phyloP scores from a whole-genome alignment of 2,797 vertebrate species.

The Vireo griseus region DNA sequence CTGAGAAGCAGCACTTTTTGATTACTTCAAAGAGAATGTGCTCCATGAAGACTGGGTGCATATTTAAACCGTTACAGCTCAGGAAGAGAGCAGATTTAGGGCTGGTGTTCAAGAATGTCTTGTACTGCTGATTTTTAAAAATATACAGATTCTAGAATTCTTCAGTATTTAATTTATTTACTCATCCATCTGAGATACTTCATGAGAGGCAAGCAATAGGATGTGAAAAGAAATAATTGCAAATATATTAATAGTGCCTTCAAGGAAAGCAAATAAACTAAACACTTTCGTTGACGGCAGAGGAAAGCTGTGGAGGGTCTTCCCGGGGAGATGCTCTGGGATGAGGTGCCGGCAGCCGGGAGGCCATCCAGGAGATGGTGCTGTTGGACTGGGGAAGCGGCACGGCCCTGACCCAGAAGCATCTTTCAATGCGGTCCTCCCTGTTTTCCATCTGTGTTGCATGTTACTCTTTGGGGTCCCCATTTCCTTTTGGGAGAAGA shows the following conservation, averaged over 20 bases:
- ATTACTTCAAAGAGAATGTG: not conserved
- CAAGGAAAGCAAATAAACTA: not conserved
- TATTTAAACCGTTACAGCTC: not conserved
- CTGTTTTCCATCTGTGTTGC: constrained; percentile 11
- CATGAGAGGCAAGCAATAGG: not conserved
- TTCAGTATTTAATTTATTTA: not conserved
- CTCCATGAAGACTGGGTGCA: not conserved
- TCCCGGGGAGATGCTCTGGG: not conserved
- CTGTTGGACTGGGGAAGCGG: constrained; percentile 23
- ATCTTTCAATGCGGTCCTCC: constrained; percentile 29
- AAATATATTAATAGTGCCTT: not conserved
- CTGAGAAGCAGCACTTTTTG: not conserved
- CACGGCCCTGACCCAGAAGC: constrained; percentile 25
- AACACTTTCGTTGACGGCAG: not conserved
- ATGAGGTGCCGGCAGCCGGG: not conserved
- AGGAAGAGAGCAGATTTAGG: not conserved
- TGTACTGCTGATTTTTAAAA: not conserved
- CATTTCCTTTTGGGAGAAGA: not conserved
- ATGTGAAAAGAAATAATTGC: not conserved
- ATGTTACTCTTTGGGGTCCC: not conserved
- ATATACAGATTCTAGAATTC: not conserved
- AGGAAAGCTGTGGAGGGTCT: not conserved
- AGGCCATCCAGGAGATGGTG: constrained; percentile 58
- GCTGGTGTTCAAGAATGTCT: not conserved
- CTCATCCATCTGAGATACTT: not conserved